phyloP scores from a whole-genome alignment of 2,888 invertebrate species.

The Xestia ashworthii region DNA sequence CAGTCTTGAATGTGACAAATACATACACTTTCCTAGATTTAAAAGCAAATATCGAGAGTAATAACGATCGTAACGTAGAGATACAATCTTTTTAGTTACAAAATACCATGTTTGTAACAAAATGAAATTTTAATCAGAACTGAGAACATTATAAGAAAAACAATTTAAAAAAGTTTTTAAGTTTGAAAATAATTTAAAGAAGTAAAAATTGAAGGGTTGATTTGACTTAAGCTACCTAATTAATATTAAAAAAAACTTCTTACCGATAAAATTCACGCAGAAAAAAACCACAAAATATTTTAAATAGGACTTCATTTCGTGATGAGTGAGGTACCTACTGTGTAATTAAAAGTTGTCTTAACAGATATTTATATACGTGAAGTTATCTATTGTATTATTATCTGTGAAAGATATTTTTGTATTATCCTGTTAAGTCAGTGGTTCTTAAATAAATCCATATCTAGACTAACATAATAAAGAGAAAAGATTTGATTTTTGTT shows the following conservation, averaged over 20 bases:
- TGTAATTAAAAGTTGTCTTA: background rate
- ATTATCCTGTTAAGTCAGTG: slow-evolving; percentile 7
- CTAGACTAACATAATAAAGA: no score
- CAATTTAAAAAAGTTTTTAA: background rate
- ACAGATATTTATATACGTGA: background rate
- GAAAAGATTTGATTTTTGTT: no score
- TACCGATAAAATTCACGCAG: slow-evolving; percentile 3
- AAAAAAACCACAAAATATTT: slow-evolving; percentile 5
- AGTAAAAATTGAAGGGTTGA: background rate
- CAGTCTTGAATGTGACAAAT: no score
- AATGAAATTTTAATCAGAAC: no score
- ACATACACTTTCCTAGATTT: no score
- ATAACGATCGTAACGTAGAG: no score
- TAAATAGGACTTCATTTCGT: background rate
- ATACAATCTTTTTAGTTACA: no score
- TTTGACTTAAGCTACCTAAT: background rate
- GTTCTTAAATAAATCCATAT: background rate
- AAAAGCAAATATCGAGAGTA: no score
- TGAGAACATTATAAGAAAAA: no score
- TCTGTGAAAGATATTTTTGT: no score
- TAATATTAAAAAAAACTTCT: background rate
- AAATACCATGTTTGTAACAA: no score
- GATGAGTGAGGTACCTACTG: background rate
- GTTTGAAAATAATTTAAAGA: background rate
- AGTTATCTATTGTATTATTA: background rate